phyloP scores from a whole-genome alignment of 2,888 invertebrate species.

The Ecdyonurus torrentis region DNA sequence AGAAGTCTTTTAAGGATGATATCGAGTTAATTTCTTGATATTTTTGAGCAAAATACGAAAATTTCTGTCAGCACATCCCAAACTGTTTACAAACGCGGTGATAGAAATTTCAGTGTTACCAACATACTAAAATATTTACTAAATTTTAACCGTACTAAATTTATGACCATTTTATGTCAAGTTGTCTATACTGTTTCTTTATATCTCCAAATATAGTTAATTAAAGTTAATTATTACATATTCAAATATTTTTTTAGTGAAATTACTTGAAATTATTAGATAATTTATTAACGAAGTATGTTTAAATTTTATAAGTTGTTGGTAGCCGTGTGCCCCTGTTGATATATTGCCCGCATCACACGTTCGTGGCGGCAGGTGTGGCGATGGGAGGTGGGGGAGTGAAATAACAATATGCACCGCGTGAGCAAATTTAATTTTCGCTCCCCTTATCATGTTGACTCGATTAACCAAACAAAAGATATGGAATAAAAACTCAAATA shows the following conservation, averaged over 20 bases:
- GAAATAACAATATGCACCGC: background rate
- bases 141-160: background rate
- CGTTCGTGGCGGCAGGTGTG: background rate
- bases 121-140: background rate
- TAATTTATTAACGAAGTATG: background rate
- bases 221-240: too few species aligned
- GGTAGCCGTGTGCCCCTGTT: background rate
- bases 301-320: too few species aligned
- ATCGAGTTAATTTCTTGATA: background rate
- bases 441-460: too few species aligned
- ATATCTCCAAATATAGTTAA: too few species aligned
- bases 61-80: background rate
- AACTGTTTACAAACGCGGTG: background rate
- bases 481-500: too few species aligned
- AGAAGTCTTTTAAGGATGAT: background rate
- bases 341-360: background rate
- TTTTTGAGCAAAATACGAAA: background rate
- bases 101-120: background rate
- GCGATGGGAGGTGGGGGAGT: background rate
- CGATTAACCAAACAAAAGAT: too few species aligned
- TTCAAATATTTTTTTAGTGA: too few species aligned
- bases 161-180: too few species aligned
- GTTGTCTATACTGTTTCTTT: too few species aligned
- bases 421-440: background rate
- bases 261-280: too few species aligned